Evolutionary conservation across 2,797 vertebrate species (phyloP).

Genomic region (Bryconaethiops microstoma): DNA sequence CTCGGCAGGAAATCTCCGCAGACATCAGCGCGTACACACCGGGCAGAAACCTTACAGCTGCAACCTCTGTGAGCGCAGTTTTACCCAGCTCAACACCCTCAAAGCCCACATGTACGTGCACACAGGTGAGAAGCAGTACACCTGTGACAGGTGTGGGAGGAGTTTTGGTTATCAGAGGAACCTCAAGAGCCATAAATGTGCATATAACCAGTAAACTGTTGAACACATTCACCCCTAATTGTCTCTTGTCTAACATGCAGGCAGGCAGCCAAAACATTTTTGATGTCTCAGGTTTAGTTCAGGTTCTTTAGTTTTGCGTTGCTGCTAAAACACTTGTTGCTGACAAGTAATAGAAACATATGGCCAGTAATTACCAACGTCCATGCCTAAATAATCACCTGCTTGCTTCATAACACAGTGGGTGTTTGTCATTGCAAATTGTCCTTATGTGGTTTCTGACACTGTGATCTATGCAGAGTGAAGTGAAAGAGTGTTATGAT

Average conservation of each 20-base stretch:
- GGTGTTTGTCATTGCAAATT: neutral
- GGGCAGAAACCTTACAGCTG: slow-evolving; percentile 79
- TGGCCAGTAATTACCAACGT: neutral
- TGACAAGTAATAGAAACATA: neutral
- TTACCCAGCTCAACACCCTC: slow-evolving; percentile 80
- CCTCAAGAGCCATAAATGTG: slow-evolving; percentile 79
- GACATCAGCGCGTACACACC: slow-evolving; percentile 77
- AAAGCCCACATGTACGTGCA: slow-evolving; percentile 79
- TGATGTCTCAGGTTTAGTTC: too few relatives aligned
- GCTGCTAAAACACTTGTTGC: too few relatives aligned
- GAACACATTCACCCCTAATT: neutral
- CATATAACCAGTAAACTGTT: slow-evolving; percentile 34
- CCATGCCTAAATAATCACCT: too few relatives aligned
- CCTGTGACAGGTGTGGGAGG: slow-evolving; percentile 80
- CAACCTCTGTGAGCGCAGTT: slow-evolving; percentile 71
- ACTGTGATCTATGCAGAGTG: neutral
- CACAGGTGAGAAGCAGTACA: slow-evolving; percentile 76
- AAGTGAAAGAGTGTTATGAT: too few relatives aligned
- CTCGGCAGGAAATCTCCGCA: slow-evolving; percentile 75
- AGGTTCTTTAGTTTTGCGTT: neutral
- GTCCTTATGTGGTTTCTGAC: neutral
- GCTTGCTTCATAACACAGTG: neutral
- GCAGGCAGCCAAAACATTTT: neutral
- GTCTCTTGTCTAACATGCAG: too few relatives aligned
- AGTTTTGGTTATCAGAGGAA: slow-evolving; percentile 78